Conservation (phyloP, 2,113 vertebrate genomes). For the Cyprinodon tularosa region DNA sequence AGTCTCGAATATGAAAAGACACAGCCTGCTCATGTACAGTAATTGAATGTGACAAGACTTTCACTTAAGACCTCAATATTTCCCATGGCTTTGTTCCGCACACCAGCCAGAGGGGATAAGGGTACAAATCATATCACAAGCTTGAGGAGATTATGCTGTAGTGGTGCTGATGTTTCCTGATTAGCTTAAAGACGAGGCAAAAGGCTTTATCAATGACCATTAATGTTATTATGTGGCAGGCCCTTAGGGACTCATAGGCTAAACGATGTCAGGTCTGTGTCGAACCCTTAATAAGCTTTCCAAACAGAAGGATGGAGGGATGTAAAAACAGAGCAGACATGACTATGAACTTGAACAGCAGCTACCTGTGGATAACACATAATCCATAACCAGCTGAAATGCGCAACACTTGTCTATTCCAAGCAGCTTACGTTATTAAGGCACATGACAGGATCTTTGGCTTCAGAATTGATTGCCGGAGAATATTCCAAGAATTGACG, state of each 20-base stretch:
- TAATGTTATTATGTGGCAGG: slow-evolving; percentile 20
- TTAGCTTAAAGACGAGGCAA: slow-evolving; percentile 26
- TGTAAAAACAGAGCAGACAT: slow-evolving; percentile 30
- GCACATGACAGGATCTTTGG: slow-evolving; percentile 56
- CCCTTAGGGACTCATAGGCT: slow-evolving; percentile 16
- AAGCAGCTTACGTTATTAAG: slow-evolving; percentile 39
- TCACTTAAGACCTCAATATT: slow-evolving; percentile 48
- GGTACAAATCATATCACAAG: slow-evolving; percentile 12
- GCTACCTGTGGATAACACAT: slow-evolving; percentile 57
- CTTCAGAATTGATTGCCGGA: slow-evolving; percentile 57
- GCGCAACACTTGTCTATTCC: slow-evolving; percentile 41
- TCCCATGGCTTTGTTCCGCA: slow-evolving; percentile 30
- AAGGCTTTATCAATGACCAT: slow-evolving; percentile 33
- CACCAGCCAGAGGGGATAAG: slow-evolving; percentile 17
- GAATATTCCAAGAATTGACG: slow-evolving; percentile 48
- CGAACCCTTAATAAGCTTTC: slow-evolving; percentile 34
- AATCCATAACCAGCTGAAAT: slow-evolving; percentile 54
- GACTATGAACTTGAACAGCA: slow-evolving; percentile 32
- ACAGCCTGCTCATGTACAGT: background rate
- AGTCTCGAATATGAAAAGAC: background rate
- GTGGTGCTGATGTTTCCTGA: slow-evolving; percentile 9
- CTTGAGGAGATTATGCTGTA: slow-evolving; percentile 18
- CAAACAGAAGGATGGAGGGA: background rate
- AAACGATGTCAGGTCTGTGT: slow-evolving; percentile 39
- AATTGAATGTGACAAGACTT: slow-evolving; percentile 23